Conservation (phyloP, 2,888 invertebrate genomes). For the Artemia sinica region DNA sequence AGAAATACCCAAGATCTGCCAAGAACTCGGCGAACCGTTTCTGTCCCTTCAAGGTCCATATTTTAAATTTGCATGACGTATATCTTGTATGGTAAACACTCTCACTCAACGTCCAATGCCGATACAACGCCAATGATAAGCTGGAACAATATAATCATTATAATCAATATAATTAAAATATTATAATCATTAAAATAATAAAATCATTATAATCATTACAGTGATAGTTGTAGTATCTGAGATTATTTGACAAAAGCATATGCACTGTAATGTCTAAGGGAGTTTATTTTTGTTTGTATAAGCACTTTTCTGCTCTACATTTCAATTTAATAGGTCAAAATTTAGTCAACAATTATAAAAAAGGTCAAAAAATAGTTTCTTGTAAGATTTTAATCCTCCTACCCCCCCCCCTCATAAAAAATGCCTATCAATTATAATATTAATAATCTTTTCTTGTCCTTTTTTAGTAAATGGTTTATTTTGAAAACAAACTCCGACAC, state of each 20-base stretch:
- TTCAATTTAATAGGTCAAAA: too few species aligned
- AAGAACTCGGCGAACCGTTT: conserved; percentile 61
- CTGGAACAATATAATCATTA: conserved; percentile 28
- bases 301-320: neutral
- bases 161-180: too few species aligned
- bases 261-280: neutral
- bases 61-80: conserved; percentile 56
- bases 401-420: too few species aligned
- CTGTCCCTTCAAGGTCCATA: conserved; percentile 73
- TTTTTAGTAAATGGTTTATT: too few species aligned
- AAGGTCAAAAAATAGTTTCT: too few species aligned
- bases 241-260: too few species aligned
- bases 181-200: too few species aligned
- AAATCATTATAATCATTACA: conserved; percentile 19
- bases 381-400: too few species aligned
- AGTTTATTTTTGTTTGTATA: neutral
- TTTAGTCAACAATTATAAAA: too few species aligned
- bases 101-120: conserved; percentile 76
- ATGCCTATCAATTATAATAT: too few species aligned
- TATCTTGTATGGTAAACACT: conserved; percentile 63
- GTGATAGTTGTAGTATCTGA: neutral
- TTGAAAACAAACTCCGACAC: too few species aligned
- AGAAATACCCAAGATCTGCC: conserved; percentile 68
- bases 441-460: too few species aligned
- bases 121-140: conserved; percentile 58